Conservation (phyloP, 2,888 invertebrate genomes). For the Scaptodrosophila latifasciaeformis region DNA sequence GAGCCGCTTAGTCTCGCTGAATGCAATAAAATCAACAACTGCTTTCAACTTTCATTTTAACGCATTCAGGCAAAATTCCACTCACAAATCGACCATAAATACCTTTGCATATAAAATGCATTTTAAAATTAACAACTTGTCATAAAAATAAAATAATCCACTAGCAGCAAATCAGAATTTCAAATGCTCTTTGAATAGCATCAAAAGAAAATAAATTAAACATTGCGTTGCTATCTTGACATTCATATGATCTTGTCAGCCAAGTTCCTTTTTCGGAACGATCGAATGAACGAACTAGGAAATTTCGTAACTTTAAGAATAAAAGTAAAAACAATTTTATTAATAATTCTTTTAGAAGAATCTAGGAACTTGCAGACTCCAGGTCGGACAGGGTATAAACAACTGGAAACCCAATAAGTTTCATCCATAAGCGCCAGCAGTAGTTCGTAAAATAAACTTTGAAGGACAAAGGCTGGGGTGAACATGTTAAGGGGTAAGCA, state of each 20-base stretch:
- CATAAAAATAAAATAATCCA: conserved; percentile 28
- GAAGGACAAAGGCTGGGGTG: conserved; percentile 26
- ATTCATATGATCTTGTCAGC: no score
- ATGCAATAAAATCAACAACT: background rate
- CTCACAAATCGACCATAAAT: conserved; percentile 14
- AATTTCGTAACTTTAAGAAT: no score
- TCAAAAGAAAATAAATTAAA: no score
- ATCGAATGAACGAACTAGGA: no score
- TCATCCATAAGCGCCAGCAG: conserved; percentile 16
- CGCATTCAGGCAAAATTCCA: conserved; percentile 15
- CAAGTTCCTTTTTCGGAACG: no score
- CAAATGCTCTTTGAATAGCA: no score
- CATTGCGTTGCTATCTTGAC: no score
- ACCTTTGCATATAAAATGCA: conserved; percentile 38
- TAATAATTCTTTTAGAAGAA: no score
- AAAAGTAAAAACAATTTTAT: no score
- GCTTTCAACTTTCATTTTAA: conserved; percentile 32
- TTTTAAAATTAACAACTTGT: conserved; percentile 42
- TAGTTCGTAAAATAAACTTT: conserved; percentile 49
- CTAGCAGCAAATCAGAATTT: background rate
- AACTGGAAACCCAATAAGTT: no score
- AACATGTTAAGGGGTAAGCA: conserved; percentile 4
- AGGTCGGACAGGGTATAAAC: no score
- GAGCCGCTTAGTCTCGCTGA: background rate
- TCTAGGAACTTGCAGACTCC: no score